Evolutionary conservation across 2,888 invertebrate genomes (phyloP), one percentile per base, ranked within the genome.

Genomic region (Protonemura montana): DNA sequence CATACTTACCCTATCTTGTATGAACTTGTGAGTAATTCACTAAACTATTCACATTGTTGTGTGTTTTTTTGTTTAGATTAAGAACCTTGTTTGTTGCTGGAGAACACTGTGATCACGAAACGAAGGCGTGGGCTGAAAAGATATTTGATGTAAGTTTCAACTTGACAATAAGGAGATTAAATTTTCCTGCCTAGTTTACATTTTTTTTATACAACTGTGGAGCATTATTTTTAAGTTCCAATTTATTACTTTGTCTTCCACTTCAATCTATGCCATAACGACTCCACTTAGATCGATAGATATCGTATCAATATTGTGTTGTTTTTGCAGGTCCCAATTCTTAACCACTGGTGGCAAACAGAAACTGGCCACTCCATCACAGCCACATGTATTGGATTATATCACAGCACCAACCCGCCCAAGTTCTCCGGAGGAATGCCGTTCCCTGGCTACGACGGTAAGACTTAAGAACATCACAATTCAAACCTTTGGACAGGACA

Each of bases 271-370:
- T n/a, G n/a, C n/a, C n/a, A n/a, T n/a, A n/a, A n/a, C n/a, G n/a
- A n/a, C n/a, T 76, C 76, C 26, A 26, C 5, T 5, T 5, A 76
- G 3, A 26, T 76, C 21, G n/a, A 25, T 76, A 76, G 26, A 26
- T 6, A 35, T 35, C 10, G 35, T 35, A 35, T 3, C 3, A 26
- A 5, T 21, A 7, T 26, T 16, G 80, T 86, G 42, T 41, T 28
- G 35, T 87, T 86, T 59, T 26, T 86, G 76, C 83, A 90, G 90
- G 91, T 95, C 10, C 96, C 97, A 0, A 93, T 97, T 1, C 91
- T 98, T 85, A 98, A 98, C 91, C 97, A 98, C 91, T 98, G 98
- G 98, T 98, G 98, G 98, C 98, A 98, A 92, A 98, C 98, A 0
- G 98, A 98, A 92, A 96, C 97, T 0, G 98, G 98, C 0, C 97